Conservation (phyloP, 2,113 vertebrate genomes). For the Aegotheles bennettii region DNA sequence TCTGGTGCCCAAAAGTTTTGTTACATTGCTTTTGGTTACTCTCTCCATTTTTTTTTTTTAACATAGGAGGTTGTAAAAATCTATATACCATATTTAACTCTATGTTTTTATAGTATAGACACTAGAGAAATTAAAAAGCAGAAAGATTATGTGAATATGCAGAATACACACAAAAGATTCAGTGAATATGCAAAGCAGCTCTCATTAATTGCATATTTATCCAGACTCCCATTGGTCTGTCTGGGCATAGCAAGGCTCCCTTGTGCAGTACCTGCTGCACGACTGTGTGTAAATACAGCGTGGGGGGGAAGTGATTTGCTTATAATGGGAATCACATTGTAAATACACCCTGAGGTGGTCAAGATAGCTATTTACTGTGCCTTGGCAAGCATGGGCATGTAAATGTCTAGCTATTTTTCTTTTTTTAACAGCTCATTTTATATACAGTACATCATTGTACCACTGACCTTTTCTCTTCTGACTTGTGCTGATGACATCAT, state of each 20-base stretch:
- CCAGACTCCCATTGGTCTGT: not conserved
- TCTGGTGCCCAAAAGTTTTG: not conserved
- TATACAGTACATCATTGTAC: conserved; percentile 20
- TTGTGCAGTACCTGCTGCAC: not conserved
- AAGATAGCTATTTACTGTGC: not conserved
- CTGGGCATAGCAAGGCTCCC: not conserved
- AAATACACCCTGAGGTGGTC: not conserved
- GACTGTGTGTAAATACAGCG: not conserved
- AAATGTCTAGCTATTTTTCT: conserved; percentile 29
- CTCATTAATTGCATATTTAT: not conserved
- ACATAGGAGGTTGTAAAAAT: not conserved
- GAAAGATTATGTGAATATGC: too few relatives aligned
- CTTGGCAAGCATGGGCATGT: conserved; percentile 9
- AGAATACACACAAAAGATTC: not conserved
- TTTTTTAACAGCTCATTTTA: conserved; percentile 37
- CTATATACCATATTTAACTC: not conserved
- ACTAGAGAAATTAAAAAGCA: not conserved
- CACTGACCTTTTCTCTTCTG: conserved; percentile 50
- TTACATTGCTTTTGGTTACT: not conserved
- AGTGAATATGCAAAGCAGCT: not conserved
- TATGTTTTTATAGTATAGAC: not conserved
- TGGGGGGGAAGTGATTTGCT: not conserved
- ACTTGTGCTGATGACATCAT: conserved; percentile 33
- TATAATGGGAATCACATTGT: not conserved
- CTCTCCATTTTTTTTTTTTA: not conserved